Conservation (phyloP, 2,113 vertebrate species). For the Potamarius usumacintae region DNA sequence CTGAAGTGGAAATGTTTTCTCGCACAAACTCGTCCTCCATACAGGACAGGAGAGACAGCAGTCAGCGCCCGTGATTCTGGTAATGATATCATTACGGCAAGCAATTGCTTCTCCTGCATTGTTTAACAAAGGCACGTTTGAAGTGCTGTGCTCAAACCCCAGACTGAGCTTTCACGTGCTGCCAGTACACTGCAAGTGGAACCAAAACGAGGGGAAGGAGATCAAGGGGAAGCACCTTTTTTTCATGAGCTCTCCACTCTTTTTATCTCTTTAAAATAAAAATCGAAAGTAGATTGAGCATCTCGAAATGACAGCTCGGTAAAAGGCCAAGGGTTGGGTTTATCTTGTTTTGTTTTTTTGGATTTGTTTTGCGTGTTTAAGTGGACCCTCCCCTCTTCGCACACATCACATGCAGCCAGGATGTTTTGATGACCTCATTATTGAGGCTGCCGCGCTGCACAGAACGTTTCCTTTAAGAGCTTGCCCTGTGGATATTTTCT, state of each 20-base stretch:
- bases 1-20: slow-evolving; percentile 44
- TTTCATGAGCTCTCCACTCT: slow-evolving; percentile 33
- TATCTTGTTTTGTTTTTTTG: background rate
- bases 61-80: slow-evolving; percentile 52
- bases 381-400: slow-evolving; percentile 19
- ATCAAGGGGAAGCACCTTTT: slow-evolving; percentile 49
- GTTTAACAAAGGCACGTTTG: slow-evolving; percentile 57
- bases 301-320: slow-evolving; percentile 37
- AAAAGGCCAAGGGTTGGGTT: slow-evolving; percentile 8
- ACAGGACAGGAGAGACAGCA: slow-evolving; percentile 45
- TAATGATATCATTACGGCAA: slow-evolving; percentile 56
- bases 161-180: slow-evolving; percentile 47
- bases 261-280: slow-evolving; percentile 21
- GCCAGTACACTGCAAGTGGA: slow-evolving; percentile 38
- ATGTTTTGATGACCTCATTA: slow-evolving; percentile 46
- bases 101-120: slow-evolving; percentile 59
- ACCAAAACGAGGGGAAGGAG: slow-evolving; percentile 43
- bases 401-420: slow-evolving; percentile 21
- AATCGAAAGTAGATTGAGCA: slow-evolving; percentile 31
- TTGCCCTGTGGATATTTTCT: slow-evolving; percentile 42
- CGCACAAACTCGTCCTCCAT: background rate
- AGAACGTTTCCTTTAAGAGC: slow-evolving; percentile 42
- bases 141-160: slow-evolving; percentile 48
- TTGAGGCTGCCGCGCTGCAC: slow-evolving; percentile 15
- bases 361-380: background rate